Evolutionary conservation across 2,113 vertebrate species (phyloP).

Genomic region (Cygnus buccinator): DNA sequence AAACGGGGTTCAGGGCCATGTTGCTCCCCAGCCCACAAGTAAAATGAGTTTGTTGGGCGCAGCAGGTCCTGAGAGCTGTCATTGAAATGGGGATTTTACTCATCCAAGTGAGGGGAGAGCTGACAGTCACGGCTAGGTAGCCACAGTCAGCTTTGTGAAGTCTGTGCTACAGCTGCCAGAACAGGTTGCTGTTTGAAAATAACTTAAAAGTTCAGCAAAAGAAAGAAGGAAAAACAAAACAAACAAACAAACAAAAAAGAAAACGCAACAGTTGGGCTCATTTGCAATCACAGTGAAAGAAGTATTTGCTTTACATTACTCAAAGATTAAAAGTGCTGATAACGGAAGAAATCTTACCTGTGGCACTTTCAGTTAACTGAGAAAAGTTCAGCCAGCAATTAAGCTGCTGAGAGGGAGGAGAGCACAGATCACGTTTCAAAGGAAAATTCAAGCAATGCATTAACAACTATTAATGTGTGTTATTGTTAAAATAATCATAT

Average conservation of each 20-base stretch:
- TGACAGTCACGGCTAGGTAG: background rate
- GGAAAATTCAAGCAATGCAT: conserved; percentile 33
- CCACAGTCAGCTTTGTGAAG: background rate
- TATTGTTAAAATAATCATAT: conserved; percentile 68
- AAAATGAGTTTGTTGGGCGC: background rate
- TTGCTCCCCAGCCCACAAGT: background rate
- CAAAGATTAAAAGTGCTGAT: conserved; percentile 61
- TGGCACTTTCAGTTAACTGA: conserved; percentile 58
- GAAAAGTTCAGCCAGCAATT: conserved; percentile 62
- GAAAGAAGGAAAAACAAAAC: background rate
- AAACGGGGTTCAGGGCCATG: accelerated
- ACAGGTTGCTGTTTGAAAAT: background rate
- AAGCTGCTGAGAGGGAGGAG: conserved; percentile 44
- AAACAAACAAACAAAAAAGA: background rate
- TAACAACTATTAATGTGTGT: conserved; percentile 67
- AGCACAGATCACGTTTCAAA: conserved; percentile 56
- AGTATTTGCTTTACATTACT: conserved; percentile 54
- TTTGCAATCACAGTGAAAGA: conserved; percentile 32
- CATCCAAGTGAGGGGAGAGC: background rate
- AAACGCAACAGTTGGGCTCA: conserved; percentile 14
- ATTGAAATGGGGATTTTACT: background rate
- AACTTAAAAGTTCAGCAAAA: background rate
- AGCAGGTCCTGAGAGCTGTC: background rate
- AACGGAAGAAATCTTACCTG: conserved; percentile 53
- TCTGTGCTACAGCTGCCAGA: background rate